These are phyloP conservation scores for Philereme vetulata DNA, from an alignment of 2,888 invertebrate species.

Conservation along the genomic window DNA sequence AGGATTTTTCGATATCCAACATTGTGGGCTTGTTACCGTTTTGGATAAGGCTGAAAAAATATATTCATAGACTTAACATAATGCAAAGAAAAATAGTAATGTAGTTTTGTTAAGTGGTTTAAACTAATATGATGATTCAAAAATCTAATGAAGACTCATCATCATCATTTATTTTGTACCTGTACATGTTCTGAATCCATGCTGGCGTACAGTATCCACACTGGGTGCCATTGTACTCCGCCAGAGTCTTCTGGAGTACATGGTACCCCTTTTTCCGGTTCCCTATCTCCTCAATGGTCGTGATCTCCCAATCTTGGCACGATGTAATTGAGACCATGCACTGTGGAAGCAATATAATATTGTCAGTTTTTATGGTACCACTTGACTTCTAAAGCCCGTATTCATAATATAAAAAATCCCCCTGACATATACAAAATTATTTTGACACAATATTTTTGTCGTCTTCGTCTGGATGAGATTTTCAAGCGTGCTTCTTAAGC, in stretches of 20 bases:
- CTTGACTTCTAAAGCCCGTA: too few relatives aligned
- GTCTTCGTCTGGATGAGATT: too few relatives aligned
- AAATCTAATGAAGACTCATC: too few relatives aligned
- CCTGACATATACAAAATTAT: too few relatives aligned
- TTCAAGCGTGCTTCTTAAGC: too few relatives aligned
- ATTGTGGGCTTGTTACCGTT: slow-evolving; percentile 74
- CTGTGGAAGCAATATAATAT: slow-evolving; percentile 45
- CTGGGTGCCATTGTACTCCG: slow-evolving; percentile 85
- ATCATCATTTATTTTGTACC: slow-evolving; percentile 43
- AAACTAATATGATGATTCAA: too few relatives aligned
- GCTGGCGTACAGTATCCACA: slow-evolving; percentile 86
- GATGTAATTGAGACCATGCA: slow-evolving; percentile 78
- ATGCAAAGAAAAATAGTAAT: too few relatives aligned
- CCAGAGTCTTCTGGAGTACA: slow-evolving; percentile 83
- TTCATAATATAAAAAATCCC: too few relatives aligned
- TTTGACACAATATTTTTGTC: too few relatives aligned
- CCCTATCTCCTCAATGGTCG: slow-evolving; percentile 88
- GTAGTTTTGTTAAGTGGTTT: too few relatives aligned
- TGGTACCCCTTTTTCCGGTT: slow-evolving; percentile 85
- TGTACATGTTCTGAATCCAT: slow-evolving; percentile 63
- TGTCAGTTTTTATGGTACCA: too few relatives aligned
- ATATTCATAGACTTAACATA: not conserved
- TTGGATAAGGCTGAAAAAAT: slow-evolving; percentile 65
- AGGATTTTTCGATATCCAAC: slow-evolving; percentile 86
- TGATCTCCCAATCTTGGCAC: slow-evolving; percentile 86